phyloP scores from a whole-genome alignment of 2,888 invertebrate species.

The Deroplatys truncata region DNA sequence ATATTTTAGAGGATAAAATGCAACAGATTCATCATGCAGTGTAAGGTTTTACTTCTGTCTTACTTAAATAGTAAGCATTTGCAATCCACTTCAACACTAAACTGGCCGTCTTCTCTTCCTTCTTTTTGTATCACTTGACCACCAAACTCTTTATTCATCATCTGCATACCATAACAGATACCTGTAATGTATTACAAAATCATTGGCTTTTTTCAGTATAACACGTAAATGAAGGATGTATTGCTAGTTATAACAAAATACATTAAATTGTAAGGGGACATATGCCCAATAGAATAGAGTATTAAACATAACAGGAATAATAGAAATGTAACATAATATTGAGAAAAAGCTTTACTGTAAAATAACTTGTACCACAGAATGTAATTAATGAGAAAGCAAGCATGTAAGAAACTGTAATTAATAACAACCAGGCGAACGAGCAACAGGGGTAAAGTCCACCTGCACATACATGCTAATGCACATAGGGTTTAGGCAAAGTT shows the following conservation, averaged over 20 bases:
- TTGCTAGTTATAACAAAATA: not conserved
- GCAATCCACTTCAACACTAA: slow-evolving; percentile 80
- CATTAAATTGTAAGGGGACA: too few relatives aligned
- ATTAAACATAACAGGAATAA: too few relatives aligned
- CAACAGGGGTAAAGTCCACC: too few relatives aligned
- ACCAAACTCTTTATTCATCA: slow-evolving; percentile 96
- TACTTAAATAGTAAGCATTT: slow-evolving; percentile 90
- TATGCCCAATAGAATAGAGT: too few relatives aligned
- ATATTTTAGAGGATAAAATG: not conserved
- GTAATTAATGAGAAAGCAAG: too few relatives aligned
- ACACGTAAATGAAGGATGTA: not conserved
- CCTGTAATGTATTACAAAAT: slow-evolving; percentile 51
- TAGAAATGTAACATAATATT: too few relatives aligned
- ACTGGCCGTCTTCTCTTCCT: slow-evolving; percentile 91
- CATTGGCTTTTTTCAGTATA: not conserved
- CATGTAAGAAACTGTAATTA: too few relatives aligned
- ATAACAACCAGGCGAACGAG: too few relatives aligned
- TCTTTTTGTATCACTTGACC: slow-evolving; percentile 86
- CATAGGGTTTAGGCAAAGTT: too few relatives aligned
- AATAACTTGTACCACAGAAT: too few relatives aligned
- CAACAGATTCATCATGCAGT: not conserved
- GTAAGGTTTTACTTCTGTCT: slow-evolving; percentile 39
- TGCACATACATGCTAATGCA: too few relatives aligned
- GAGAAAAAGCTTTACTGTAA: too few relatives aligned
- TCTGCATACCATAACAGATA: slow-evolving; percentile 99